A percentile compares a stretch with the other conserved stretches of the same genome.
phyloP scores from a whole-genome alignment of 1,140 invertebrate genomes.

The Xylocopa sonorina region DNA sequence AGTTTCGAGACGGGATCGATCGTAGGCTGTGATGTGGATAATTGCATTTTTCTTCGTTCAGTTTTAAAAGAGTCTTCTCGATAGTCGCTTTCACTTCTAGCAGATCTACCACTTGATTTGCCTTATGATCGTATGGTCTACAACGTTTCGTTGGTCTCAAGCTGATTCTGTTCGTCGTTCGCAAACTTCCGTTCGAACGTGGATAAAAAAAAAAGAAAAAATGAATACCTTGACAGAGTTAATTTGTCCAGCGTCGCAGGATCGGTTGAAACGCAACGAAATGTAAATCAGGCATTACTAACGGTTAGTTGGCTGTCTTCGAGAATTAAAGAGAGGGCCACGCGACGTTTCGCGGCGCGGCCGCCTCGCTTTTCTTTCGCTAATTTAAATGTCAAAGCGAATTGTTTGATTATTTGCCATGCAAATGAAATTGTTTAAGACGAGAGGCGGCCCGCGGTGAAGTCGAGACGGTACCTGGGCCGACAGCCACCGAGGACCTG shows the following conservation, averaged over 20 bases:
- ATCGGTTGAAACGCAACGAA: background rate
- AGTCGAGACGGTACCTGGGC: slow-evolving; percentile 46
- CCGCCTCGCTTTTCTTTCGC: slow-evolving; percentile 61
- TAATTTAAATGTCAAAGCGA: slow-evolving; percentile 81
- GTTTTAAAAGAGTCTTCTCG: too few species aligned
- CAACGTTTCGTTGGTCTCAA: too few species aligned
- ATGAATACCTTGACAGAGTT: too few species aligned
- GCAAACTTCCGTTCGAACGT: too few species aligned
- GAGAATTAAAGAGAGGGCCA: slow-evolving; percentile 69
- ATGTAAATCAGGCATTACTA: slow-evolving; percentile 70
- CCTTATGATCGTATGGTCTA: too few species aligned
- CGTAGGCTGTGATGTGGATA: too few species aligned
- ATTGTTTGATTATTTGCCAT: slow-evolving; percentile 81
- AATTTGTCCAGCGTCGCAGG: background rate
- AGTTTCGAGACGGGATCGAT: too few species aligned
- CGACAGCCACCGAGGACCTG: slow-evolving; percentile 54
- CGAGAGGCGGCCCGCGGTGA: slow-evolving; percentile 64
- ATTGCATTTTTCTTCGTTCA: too few species aligned
- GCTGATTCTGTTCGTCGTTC: too few species aligned
- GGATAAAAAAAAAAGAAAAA: too few species aligned
- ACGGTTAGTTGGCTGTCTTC: slow-evolving; percentile 70
- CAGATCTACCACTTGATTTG: too few species aligned
- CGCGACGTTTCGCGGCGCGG: slow-evolving; percentile 41
- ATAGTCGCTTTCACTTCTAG: too few species aligned
- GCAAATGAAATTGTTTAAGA: slow-evolving; percentile 81